These are phyloP conservation scores for Acromyrmex echinatior DNA, from an alignment of 1,140 invertebrate genomes.

Conservation along the genomic window DNA sequence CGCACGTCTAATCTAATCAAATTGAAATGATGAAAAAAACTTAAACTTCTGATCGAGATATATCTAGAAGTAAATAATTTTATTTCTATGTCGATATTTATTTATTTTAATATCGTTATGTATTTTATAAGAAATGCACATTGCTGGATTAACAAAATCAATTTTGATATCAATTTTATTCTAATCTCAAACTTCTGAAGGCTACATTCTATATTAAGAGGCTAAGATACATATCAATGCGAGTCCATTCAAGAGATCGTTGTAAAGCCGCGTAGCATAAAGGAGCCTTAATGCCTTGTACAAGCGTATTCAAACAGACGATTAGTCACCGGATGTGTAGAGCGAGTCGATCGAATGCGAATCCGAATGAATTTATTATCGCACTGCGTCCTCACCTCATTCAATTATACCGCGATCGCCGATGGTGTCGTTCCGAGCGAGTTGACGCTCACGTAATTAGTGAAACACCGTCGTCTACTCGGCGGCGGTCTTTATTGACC, in stretches of 20 bases:
- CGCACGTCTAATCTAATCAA: neutral
- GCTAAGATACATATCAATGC: neutral
- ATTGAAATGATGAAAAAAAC: neutral
- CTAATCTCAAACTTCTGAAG: neutral
- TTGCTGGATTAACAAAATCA: neutral
- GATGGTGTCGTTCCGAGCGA: slow-evolving; percentile 48
- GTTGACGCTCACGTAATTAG: slow-evolving; percentile 60
- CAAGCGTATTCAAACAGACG: slow-evolving; percentile 26
- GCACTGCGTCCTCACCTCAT: slow-evolving; percentile 42
- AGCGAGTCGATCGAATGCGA: slow-evolving; percentile 39
- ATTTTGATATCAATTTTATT: slow-evolving; percentile 2
- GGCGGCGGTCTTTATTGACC: slow-evolving; percentile 73
- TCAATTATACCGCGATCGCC: slow-evolving; percentile 57
- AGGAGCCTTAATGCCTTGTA: slow-evolving; percentile 7
- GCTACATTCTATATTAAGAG: neutral
- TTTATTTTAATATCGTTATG: neutral
- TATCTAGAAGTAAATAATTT: neutral
- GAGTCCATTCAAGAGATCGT: neutral
- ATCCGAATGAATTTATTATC: slow-evolving; percentile 60
- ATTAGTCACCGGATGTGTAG: slow-evolving; percentile 45
- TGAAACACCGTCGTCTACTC: slow-evolving; percentile 59
- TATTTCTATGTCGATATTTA: neutral
- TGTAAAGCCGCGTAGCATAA: neutral
- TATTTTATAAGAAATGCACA: neutral
- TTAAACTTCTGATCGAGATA: neutral